Base-by-base conservation (phyloP, 2,113 vertebrate species). In the Cryptotis parvus region DNA sequence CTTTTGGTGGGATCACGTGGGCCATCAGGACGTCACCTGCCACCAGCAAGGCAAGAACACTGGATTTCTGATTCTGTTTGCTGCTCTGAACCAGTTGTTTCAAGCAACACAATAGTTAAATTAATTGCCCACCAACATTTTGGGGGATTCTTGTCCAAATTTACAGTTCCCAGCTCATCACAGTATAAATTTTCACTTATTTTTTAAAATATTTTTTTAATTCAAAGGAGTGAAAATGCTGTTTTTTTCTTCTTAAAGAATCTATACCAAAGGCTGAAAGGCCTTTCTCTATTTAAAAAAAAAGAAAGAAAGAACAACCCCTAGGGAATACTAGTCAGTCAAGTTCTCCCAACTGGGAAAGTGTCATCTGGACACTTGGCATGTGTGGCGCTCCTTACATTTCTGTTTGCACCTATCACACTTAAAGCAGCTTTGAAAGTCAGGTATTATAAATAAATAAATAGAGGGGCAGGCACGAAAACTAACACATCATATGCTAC, bases 201-300 rank as follows among this genome's bases (percentile, higher is more conserved):
- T 39, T 77, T 73, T 83, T 72, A n/a, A 70, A 66, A 79, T 78
- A 55, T 61, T 76, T 79, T 95, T 72, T 82, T 52, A 94, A 87
- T 86, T 90, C 68, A 68, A 83, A 86, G 55, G 41, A 41, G 49
- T 37, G 18, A 87, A 84, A 18, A 27, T 27, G 49, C 66, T 49
- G 4, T 33, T 66, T 65, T 20, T 58, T 58, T 58, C 22, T 22
- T 58, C 45, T 49, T 49, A 52, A 87, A 89, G 22, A 82, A 77
- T 85, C 45, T 63, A 29, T 43, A 73, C 33, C 20, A 70, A 87
- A 83, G 58, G 6, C 7, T 33, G 11, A 20, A 74, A 69, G 77
- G 9, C 16, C 26, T 84, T 41, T 79, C 55, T 80, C 12, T 24
- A 73, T 58, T 81, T 89, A 35, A 27, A 89, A 85, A 43, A 3